Base-by-base conservation (phyloP, 2,113 vertebrate genomes). In the Leuciscus idus region DNA sequence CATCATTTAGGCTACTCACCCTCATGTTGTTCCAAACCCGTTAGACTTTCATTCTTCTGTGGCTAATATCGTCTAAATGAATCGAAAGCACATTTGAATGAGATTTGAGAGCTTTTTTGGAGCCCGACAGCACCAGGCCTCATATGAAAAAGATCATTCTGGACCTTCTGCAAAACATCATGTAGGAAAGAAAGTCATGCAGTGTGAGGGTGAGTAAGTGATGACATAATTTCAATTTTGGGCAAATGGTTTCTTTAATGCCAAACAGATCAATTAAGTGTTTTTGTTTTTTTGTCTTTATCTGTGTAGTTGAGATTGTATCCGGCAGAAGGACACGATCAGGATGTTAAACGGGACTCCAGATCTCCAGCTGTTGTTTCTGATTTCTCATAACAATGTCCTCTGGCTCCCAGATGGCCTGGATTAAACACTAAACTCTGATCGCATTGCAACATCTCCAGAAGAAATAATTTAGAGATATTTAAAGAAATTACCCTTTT, bases 381-480 rank as follows among this genome's bases (percentile, higher is more conserved):
- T 83, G 4, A 30, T 48, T 50, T 50, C 64, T 83, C 19, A 70
- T 50, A 72, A 62, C 17, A 13, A 19, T 36, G 19, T 83, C 70
- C n/a, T 59, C 66, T 73, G 81, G 48, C 50, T 84, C 50, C 50
- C 50, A 73, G 81, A 73, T 59, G 66, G 48, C 50, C 57, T n/a
- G 15, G 50, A 83, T 72, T 8, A 9, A 74, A 48, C 15, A 33
- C 12, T 36, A 33, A 72, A 73, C 68, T 23, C 19, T 12, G 68
- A 72, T 72, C 4, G 15, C 66, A 39, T 9, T 10, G 33, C 8
- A 36, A 72, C 8, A 6, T 72, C 68, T 6, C 36, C 68, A 72
- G 68, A 72, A 72, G 33, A 39, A 70, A 21, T 36, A 5, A 43
- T 43, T 43, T 5, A 39, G 33, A 39, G 36, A 72, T 39, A 4